Evolutionary conservation across 2,113 vertebrate species (phyloP).

Genomic region (Calyptommatus sinebrachiatus): DNA sequence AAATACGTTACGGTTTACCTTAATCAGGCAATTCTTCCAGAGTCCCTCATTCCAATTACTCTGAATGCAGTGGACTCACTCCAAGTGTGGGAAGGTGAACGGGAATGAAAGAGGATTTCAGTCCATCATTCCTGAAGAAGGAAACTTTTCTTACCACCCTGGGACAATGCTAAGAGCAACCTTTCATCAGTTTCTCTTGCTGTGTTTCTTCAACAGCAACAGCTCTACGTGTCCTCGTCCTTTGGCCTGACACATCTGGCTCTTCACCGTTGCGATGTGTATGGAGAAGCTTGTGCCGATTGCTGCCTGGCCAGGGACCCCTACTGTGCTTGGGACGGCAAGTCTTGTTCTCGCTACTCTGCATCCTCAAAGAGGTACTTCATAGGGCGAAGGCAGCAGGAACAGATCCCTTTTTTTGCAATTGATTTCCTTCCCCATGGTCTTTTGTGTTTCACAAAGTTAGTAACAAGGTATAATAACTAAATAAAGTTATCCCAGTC

Average conservation of each 20-base stretch:
- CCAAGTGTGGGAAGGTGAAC: background rate
- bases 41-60: background rate
- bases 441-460: too few relatives aligned
- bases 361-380: conserved; percentile 91
- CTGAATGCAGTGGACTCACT: background rate
- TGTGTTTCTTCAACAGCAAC: conserved; percentile 81
- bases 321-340: conserved; percentile 97
- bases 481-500: too few relatives aligned
- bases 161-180: background rate
- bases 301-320: conserved; percentile 96
- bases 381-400: background rate
- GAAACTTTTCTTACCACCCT: background rate
- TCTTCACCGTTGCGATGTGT: conserved; percentile 92
- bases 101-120: background rate
- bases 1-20: background rate
- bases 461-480: too few relatives aligned
- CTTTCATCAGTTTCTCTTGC: background rate
- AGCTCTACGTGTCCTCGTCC: conserved; percentile 90
- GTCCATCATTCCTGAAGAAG: background rate
- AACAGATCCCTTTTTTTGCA: too few relatives aligned
- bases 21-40: background rate
- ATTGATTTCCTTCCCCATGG: too few relatives aligned
- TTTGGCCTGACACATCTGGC: conserved; percentile 93
- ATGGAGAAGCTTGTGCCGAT: conserved; percentile 92
- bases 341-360: conserved; percentile 93